A percentile compares a stretch with the other conserved stretches of the same genome.
Evolutionary conservation across 2,113 vertebrate genomes (phyloP).

Genomic region (Gila orcuttii): DNA sequence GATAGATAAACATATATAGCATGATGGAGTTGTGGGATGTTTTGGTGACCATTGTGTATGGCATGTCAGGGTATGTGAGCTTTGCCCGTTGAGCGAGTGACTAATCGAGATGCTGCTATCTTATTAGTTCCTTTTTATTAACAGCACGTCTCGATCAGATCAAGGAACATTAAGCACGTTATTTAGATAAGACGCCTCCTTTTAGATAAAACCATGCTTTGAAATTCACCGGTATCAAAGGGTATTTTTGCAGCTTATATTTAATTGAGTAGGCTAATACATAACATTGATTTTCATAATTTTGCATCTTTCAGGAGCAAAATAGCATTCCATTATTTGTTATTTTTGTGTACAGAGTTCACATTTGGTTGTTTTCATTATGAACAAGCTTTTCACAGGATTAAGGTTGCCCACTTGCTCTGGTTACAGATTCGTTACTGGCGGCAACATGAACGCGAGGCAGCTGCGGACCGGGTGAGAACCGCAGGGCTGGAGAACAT

Average conservation of each 20-base stretch:
- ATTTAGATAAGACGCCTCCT: slow-evolving; percentile 12
- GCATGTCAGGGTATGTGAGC: not conserved
- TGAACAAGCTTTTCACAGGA: not conserved
- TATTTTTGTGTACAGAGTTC: not conserved
- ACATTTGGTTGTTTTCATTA: not conserved
- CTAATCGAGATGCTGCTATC: not conserved
- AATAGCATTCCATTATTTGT: not conserved
- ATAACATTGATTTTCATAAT: not conserved
- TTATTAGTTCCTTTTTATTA: slow-evolving; percentile 5
- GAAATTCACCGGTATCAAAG: not conserved
- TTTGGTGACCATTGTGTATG: not conserved
- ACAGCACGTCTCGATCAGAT: slow-evolving; percentile 6
- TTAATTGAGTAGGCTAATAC: not conserved
- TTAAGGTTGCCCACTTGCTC: not conserved
- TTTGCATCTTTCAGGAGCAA: not conserved
- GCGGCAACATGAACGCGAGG: slow-evolving; percentile 90
- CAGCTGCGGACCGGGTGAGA: slow-evolving; percentile 90
- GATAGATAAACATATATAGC: not conserved
- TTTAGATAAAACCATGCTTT: slow-evolving; percentile 17
- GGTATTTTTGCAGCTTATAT: not conserved
- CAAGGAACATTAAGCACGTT: not conserved
- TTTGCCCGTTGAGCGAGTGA: not conserved
- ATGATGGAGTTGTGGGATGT: not conserved
- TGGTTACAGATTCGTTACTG: slow-evolving; percentile 89
- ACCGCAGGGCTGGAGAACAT: slow-evolving; percentile 84